A percentile compares a stretch with the other conserved stretches of the same genome.
Evolutionary conservation across 2,888 invertebrate species (phyloP).

Genomic region (Caenorhabditis zanzibari): DNA sequence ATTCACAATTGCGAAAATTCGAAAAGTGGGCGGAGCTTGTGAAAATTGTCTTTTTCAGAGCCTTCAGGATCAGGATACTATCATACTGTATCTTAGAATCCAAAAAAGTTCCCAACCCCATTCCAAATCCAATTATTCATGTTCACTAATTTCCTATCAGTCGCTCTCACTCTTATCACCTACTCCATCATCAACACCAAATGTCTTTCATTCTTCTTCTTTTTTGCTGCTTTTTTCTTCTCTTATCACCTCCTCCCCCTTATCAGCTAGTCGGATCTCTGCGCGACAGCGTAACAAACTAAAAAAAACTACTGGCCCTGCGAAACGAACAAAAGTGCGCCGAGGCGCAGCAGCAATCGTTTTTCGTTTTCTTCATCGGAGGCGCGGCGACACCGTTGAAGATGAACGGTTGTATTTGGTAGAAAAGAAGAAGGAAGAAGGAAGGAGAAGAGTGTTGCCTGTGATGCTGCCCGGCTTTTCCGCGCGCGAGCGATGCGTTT

Average conservation of each 20-base stretch:
- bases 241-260: slow-evolving; percentile 22
- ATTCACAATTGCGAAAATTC: no score
- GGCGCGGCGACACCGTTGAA: slow-evolving; percentile 51
- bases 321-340: slow-evolving; percentile 39
- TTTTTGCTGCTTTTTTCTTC: slow-evolving; percentile 33
- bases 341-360: slow-evolving; percentile 26
- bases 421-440: slow-evolving; percentile 5
- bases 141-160: slow-evolving; percentile 4
- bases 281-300: slow-evolving; percentile 17
- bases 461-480: slow-evolving; percentile 45
- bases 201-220: slow-evolving; percentile 7
- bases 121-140: slow-evolving; percentile 33
- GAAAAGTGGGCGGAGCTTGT: no score
- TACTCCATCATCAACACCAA: slow-evolving; percentile 10
- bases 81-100: background rate
- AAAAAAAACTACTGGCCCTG: slow-evolving; percentile 28
- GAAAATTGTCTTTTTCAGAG: no score
- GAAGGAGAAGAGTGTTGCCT: slow-evolving; percentile 35
- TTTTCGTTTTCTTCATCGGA: slow-evolving; percentile 32
- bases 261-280: slow-evolving; percentile 46
- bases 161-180: slow-evolving; percentile 44
- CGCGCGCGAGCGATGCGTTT: slow-evolving; percentile 54
- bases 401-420: slow-evolving; percentile 44
- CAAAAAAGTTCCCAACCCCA: no score
- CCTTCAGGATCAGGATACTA: background rate